Base-by-base conservation (phyloP, 2,797 vertebrate genomes). In the Ceryle rudis region DNA sequence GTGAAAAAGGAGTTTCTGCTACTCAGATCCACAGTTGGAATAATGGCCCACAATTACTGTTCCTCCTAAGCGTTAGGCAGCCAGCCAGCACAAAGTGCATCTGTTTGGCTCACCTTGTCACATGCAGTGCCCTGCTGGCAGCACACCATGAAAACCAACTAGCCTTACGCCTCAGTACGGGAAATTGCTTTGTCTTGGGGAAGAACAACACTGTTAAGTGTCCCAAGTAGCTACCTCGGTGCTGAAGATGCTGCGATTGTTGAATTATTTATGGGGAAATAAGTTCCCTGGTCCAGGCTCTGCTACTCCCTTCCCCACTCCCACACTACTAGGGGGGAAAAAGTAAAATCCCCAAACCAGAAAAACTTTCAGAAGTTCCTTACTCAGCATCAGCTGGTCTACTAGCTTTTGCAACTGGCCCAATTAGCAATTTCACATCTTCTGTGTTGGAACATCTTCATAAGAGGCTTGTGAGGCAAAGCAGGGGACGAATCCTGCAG, bases 1-100 rank as follows among this genome's bases (percentile, higher is more conserved):
- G 60, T 26, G 89, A 72, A 6, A 49, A 51, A 12, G 41, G 58
- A 22, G 26, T 44, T 86, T 67, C 90, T 85, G 94, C 91, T 60
- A 54, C 88, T 93, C 86, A 37, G 58, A 86, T 85, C 89, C 74
- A 37, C 51, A 9, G 33, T 1, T 78, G 69, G 71, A 39, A n/a
- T 7, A n/a, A 62, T 0, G 64, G 82, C 67, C 86, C 92, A 57
- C 54, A 29, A 46, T 4, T 54, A 46, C 81, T 73, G 94, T 87
- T 96, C 70, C 93, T 95, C 66, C 95, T 35, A 46, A 93, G 94
- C 7, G 1, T 33, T 9, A 33, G 90, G 81, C 89, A 74, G 85
- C 4, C 80, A 72, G 89, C 49, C 89, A 92, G 91, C 46, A 42
- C 86, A 85, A 15, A 51, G 58, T 55, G 52, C 65, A 28, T 5